Conservation (phyloP, 2,113 vertebrate species). For the Caretta caretta region DNA sequence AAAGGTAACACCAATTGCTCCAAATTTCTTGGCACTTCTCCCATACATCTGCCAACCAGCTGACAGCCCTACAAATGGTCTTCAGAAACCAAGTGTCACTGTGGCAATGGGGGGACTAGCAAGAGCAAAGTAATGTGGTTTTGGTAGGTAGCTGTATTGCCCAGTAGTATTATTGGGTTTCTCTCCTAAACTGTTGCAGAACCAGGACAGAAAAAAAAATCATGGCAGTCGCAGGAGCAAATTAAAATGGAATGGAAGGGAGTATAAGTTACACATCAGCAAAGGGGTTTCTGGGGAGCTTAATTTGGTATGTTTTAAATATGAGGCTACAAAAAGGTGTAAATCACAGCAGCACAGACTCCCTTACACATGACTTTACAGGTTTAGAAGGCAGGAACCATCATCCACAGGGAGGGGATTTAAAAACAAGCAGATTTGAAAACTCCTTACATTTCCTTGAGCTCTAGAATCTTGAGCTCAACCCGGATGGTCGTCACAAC, state of each 20-base stretch:
- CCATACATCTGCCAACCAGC: neutral
- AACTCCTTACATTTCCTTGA: neutral
- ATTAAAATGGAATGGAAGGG: neutral
- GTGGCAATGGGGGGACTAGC: neutral
- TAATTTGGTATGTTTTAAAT: fast-evolving
- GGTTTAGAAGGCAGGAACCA: conserved; percentile 19
- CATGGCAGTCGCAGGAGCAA: neutral
- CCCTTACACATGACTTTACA: neutral
- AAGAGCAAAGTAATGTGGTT: neutral
- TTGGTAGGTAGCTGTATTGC: neutral
- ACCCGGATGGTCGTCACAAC: neutral
- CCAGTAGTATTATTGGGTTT: fast-evolving
- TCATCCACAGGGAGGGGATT: conserved; percentile 3
- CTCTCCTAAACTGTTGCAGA: neutral
- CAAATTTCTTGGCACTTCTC: neutral
- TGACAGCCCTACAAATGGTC: neutral
- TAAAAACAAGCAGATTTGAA: conserved; percentile 26
- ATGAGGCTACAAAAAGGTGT: neutral
- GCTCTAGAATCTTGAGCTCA: neutral
- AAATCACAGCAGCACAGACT: neutral
- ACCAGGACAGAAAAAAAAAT: neutral
- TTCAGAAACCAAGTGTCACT: fast-evolving
- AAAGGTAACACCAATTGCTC: neutral
- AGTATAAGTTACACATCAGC: neutral
- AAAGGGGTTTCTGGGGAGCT: fast-evolving